Base-by-base conservation (phyloP, 2,888 invertebrate species). In the Lepidocyrtinus sp. region DNA sequence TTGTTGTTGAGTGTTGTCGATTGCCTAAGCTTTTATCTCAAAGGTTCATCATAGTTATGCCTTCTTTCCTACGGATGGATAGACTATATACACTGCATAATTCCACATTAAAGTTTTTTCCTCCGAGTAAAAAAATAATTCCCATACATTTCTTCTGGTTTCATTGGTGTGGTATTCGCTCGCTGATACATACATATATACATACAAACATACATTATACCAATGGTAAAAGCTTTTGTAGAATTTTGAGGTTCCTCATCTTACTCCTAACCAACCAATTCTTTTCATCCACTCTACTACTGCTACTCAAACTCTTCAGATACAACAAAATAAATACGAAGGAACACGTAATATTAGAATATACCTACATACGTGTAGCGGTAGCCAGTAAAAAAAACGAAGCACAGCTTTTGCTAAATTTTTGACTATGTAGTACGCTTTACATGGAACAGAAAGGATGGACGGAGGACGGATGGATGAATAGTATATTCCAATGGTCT, bases 401-500 rank as follows among this genome's bases (percentile, higher is more conserved):
- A 50, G n/a, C 50, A 50, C 50, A 50, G 50, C 50, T 50, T 50
- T 50, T 50, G 50, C n/a, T 50, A 50, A 50, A 50, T 50, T 50
- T n/a, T 50, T 50, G 50, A 50, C 5, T 50, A 50, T 15, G n/a
- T n/a, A n/a, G 50, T 50, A 50, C 50, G 17, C 50, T 50, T 50
- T 50, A 61, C 71, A 71, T 71, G 71, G 71, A 71, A 71, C 62
- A 63, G 17, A 25, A 64, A 26, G 24, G 45, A 68, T 50, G 50
- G 50, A 50, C 50, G 50, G 71, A 55, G 50, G 50, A 50, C 50
- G 50, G 71, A 55, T 70, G 59, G 70, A 63, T 71, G 63, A 63
- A 70, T 70, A 61, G 70, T 26, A 68, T 19, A 71, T 62, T 50
- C 50, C 50, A 50, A n/a, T n/a, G n/a, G 69, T 71, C 19, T 70